Evolutionary conservation across 2,888 invertebrate species (phyloP).

Genomic region (Cyaniris semiargus): DNA sequence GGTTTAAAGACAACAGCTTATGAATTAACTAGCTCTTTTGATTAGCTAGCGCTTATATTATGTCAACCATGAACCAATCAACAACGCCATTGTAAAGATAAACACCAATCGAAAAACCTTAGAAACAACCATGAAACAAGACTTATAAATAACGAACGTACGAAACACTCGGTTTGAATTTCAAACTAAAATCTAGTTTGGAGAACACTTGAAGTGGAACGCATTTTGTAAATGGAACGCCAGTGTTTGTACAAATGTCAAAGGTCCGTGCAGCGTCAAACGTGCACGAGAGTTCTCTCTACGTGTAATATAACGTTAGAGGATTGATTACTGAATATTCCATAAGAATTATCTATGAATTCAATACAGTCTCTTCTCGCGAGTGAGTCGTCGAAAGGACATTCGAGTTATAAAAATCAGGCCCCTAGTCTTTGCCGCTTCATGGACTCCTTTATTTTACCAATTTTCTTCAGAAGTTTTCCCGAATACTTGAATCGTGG

Average conservation of each 20-base stretch:
- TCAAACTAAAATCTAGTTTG: constrained; percentile 14
- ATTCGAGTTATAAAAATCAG: too few species aligned
- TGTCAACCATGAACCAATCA: background rate
- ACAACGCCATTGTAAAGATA: background rate
- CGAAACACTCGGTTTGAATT: background rate
- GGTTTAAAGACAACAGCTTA: too few species aligned
- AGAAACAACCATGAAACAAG: background rate
- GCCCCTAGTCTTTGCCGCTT: too few species aligned
- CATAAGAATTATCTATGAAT: too few species aligned
- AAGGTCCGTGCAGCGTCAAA: background rate
- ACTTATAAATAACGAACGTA: background rate
- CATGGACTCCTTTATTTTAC: background rate
- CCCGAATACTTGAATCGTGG: background rate
- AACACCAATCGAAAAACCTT: background rate
- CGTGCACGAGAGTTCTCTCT: background rate
- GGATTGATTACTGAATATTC: too few species aligned
- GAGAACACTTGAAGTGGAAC: constrained; percentile 13
- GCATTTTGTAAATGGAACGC: constrained; percentile 10
- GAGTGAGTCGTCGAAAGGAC: too few species aligned
- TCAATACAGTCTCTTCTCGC: too few species aligned
- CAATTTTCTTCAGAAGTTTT: background rate
- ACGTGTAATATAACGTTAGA: background rate
- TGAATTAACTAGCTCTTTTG: background rate
- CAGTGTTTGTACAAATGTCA: constrained; percentile 17
- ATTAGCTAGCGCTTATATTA: background rate